A percentile compares a stretch with the other conserved stretches of the same genome.
Evolutionary conservation across 30 jellyfish, hydroid and myxozoan genomes (phyloP).

Genomic region (Hydra vulgaris): DNA sequence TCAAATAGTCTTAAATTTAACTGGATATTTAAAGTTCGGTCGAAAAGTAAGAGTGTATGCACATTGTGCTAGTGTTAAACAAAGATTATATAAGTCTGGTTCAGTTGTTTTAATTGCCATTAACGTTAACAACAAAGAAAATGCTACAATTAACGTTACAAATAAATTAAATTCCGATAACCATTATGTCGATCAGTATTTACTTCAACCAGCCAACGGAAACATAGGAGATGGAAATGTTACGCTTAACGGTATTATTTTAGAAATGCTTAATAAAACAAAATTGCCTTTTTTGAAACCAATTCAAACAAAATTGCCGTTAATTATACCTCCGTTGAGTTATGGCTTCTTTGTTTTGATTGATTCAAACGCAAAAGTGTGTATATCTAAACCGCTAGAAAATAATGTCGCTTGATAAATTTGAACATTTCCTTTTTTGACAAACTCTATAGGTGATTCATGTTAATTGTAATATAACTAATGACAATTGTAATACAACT

Average conservation of each 20-base stretch:
- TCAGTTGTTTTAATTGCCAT: conserved; percentile 33
- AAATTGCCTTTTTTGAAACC: conserved; percentile 44
- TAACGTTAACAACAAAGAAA: conserved; percentile 20
- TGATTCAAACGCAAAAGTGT: conserved; percentile 2
- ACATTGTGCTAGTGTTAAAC: conserved; percentile 52
- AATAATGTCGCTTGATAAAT: too few species aligned
- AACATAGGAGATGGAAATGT: conserved; percentile 32
- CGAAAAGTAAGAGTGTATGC: conserved; percentile 58
- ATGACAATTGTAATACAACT: too few species aligned
- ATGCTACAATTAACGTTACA: conserved; percentile 13
- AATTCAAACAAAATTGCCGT: conserved; percentile 31
- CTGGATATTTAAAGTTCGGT: conserved; percentile 37
- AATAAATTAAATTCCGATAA: not conserved
- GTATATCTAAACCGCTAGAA: too few species aligned
- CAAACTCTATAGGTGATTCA: too few species aligned
- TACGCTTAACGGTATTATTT: conserved; percentile 22
- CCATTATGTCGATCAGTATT: conserved; percentile 40
- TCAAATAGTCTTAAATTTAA: conserved; percentile 44
- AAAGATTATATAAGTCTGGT: conserved; percentile 24
- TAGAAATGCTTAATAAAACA: conserved; percentile 34
- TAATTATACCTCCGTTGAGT: conserved; percentile 41
- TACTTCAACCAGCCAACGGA: conserved; percentile 33
- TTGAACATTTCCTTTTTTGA: too few species aligned
- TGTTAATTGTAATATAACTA: too few species aligned
- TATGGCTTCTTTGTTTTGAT: conserved; percentile 55